Evolutionary conservation across 2,797 vertebrate genomes (phyloP).

Genomic region (Eremophila alpestris): DNA sequence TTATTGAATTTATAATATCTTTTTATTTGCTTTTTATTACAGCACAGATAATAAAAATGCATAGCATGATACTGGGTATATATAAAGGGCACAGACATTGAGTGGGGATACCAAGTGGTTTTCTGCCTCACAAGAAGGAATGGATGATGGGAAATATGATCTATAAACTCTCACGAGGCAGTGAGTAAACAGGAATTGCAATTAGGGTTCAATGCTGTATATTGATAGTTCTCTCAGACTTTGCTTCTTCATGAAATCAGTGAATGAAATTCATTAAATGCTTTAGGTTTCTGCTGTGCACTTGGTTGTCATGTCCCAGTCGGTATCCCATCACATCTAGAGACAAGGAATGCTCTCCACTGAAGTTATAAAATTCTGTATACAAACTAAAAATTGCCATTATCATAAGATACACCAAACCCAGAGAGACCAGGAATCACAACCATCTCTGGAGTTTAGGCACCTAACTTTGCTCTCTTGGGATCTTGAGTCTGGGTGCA

Average conservation of each 20-base stretch:
- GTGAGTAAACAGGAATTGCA: not conserved
- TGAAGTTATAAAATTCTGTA: not conserved
- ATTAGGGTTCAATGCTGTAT: not conserved
- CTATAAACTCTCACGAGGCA: not conserved
- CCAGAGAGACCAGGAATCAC: not conserved
- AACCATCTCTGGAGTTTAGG: not conserved
- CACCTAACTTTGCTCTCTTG: not conserved
- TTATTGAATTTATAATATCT: slow-evolving; percentile 6
- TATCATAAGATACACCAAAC: not conserved
- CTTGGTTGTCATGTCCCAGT: not conserved
- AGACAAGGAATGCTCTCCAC: not conserved
- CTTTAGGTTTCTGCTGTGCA: not conserved
- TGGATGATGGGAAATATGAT: not conserved
- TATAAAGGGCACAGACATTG: not conserved
- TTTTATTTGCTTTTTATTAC: slow-evolving; percentile 33
- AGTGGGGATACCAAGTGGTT: not conserved
- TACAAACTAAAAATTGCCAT: not conserved
- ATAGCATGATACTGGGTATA: not conserved
- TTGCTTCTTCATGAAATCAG: not conserved
- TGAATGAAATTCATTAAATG: not conserved
- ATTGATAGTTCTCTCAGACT: not conserved
- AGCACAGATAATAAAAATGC: not conserved
- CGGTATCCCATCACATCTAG: not conserved
- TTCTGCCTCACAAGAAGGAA: not conserved
- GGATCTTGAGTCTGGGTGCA: not conserved